Evolutionary conservation across 2,797 vertebrate species (phyloP), one percentile per base, ranked within the genome.

Genomic region (Danionella dracula): DNA sequence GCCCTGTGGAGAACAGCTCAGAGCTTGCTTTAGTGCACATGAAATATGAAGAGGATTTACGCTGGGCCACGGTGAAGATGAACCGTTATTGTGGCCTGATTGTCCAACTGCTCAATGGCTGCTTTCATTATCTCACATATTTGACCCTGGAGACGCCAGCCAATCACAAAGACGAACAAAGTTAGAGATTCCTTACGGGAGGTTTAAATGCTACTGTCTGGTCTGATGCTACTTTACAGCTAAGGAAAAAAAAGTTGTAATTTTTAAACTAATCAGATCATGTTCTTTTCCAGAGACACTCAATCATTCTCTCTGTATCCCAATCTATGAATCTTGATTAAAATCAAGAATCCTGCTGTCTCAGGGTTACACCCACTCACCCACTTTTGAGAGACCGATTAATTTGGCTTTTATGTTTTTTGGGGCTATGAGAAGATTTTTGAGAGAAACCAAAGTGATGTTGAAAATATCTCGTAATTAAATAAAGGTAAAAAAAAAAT

Each of bases 41-140:
- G 70, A 74, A 51, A 61, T 67, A 58, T 62, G 59, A 66, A 46
- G 6, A 58, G 42, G 51, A 71, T 59, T 70, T 31, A 69, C 79
- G 74, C 75, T 66, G 61, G 80, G 56, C 82, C 77, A 60, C 60
- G 79, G 88, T 81, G 81, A 82, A 40, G 57, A 70, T 82, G 58
- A 67, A 59, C 79, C 76, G 76, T 81, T 80, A 41, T 80, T 81
- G 74, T 82, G 82, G 75, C 61, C 35, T 65, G 72, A 54, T 54
- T 80, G 78, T 63, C 72, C 79, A 72, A 50, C 81, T 82, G 79
- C 76, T 87, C 83, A 59, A 72, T 82, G 77, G 68, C 81, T 71
- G 80, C 72, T 79, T 80, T 82, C 77, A 78, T 83, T 85, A 84
- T 51, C 71, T 78, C 70, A 64, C 74, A 81, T 74, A 81, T 87